phyloP scores from a whole-genome alignment of 2,888 invertebrate species.

The Nasonovia ribisnigri region DNA sequence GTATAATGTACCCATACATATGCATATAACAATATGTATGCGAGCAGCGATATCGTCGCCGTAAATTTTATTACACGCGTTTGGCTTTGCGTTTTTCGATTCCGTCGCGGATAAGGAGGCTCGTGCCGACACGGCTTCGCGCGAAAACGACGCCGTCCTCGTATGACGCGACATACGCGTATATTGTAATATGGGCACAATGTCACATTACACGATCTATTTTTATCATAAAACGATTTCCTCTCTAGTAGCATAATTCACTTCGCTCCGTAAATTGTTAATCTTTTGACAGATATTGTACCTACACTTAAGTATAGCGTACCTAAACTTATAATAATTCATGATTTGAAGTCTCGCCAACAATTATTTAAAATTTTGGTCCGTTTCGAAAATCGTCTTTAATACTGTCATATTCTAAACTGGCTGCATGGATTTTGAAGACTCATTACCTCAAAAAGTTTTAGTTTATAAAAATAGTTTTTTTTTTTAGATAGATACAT shows the following conservation, averaged over 20 bases:
- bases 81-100: constrained; percentile 23
- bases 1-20: background rate
- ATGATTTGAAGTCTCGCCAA: background rate
- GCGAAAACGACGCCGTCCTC: background rate
- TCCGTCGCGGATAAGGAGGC: constrained; percentile 17
- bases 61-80: constrained; percentile 1
- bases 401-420: no score
- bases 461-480: no score
- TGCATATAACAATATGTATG: background rate
- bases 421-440: background rate
- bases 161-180: background rate
- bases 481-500: no score
- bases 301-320: background rate
- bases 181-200: background rate
- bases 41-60: background rate
- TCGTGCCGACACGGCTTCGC: constrained; percentile 16
- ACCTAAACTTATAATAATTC: no score
- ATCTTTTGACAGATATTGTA: no score
- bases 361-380: no score
- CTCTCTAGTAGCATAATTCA: background rate
- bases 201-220: background rate
- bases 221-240: background rate
- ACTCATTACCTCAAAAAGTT: no score
- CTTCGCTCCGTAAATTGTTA: background rate
- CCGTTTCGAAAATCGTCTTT: background rate